Percentiles rank a stretch among this genome's conserved stretches.
Conservation (phyloP, 2,888 invertebrate genomes). For the Ctena decussata region DNA sequence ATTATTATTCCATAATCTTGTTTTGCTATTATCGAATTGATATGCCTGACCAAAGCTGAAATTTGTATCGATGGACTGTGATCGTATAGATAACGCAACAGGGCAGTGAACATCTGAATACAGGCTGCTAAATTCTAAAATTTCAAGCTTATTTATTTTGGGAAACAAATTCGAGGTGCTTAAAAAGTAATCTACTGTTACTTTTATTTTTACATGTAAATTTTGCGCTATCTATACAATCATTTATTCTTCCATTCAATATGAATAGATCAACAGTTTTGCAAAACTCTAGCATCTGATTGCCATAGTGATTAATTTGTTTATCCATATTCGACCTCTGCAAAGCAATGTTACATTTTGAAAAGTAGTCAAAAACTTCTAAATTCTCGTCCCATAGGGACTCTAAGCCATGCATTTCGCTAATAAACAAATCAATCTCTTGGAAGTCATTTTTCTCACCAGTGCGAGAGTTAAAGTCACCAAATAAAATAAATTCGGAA, state of each 20-base stretch:
- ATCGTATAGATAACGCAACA: no score
- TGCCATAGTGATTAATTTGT: not conserved
- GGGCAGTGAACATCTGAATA: not conserved
- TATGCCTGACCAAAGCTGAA: no score
- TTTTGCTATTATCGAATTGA: no score
- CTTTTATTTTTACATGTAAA: not conserved
- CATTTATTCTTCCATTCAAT: not conserved
- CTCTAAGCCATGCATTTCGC: not conserved
- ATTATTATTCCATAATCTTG: no score
- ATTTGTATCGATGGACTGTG: no score
- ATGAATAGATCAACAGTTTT: not conserved
- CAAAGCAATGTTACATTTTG: no score
- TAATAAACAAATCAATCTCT: not conserved
- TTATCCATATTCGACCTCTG: not conserved
- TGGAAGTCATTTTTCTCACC: not conserved
- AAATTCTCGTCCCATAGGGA: not conserved
- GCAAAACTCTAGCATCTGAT: not conserved
- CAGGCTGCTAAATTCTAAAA: not conserved
- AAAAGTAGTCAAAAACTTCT: not conserved
- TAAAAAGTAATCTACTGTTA: not conserved
- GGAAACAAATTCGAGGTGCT: not conserved
- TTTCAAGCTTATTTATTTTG: not conserved
- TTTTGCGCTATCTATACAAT: not conserved
- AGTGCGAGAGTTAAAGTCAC: slow-evolving; percentile 8
- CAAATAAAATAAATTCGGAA: not conserved